Conservation (phyloP, 1,140 invertebrate species). For the Caenorhabditis latens region DNA sequence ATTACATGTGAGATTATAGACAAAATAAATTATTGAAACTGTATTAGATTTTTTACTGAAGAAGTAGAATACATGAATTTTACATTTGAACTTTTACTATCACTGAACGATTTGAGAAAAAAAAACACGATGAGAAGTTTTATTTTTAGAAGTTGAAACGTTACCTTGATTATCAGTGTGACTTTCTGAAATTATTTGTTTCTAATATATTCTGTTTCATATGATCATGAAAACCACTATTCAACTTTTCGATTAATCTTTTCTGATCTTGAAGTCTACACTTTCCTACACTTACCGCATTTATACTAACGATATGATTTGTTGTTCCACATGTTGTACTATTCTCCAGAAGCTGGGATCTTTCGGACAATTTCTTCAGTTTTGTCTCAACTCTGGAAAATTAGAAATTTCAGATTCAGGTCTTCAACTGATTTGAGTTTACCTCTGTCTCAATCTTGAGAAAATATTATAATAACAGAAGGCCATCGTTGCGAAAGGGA, state of each 20-base stretch:
- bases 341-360: conserved; percentile 64
- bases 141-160: background rate
- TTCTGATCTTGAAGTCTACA: background rate
- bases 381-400: conserved; percentile 69
- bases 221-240: background rate
- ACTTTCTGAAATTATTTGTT: background rate
- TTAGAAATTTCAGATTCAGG: background rate
- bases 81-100: too few species aligned
- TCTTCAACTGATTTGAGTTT: background rate
- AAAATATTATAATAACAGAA: conserved; percentile 77
- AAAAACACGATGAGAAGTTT: background rate
- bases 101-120: too few species aligned
- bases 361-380: conserved; percentile 74
- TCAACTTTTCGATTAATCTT: background rate
- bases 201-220: background rate
- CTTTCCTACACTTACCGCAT: background rate
- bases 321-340: conserved; percentile 47
- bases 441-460: conserved; percentile 68
- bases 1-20: too few species aligned
- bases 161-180: conserved; percentile 22
- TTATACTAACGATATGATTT: conserved; percentile 39
- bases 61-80: too few species aligned
- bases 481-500: conserved; percentile 78
- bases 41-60: too few species aligned
- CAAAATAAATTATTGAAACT: too few species aligned